phyloP scores from a whole-genome alignment of 2,888 invertebrate species.

The Agonopterix arenella region DNA sequence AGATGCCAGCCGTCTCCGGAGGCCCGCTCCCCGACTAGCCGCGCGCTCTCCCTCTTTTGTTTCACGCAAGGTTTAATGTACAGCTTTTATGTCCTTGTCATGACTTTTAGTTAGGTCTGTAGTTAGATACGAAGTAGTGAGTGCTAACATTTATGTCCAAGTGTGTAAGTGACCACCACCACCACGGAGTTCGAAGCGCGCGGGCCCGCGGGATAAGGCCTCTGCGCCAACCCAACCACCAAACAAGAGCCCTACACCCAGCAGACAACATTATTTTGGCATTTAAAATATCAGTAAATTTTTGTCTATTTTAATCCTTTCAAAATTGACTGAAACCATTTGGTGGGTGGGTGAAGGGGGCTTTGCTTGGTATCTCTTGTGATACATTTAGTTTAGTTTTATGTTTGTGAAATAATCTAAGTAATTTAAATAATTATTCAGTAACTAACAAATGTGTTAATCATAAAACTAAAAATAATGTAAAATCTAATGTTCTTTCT shows the following conservation, averaged over 20 bases:
- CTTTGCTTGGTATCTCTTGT: constrained; percentile 77
- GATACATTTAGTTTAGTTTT: not conserved
- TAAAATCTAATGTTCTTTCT: constrained; percentile 3
- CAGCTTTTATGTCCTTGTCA: constrained; percentile 9
- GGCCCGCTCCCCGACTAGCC: constrained; percentile 68
- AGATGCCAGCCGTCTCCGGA: constrained; percentile 79
- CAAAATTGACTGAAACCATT: constrained; percentile 54
- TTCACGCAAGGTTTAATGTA: not conserved
- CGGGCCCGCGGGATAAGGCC: constrained; percentile 69
- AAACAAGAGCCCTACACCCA: constrained; percentile 77
- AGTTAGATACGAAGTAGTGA: constrained; percentile 29
- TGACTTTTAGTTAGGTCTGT: constrained; percentile 4
- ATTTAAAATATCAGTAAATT: constrained; percentile 9
- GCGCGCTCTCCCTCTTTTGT: constrained; percentile 44
- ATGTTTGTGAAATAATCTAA: constrained; percentile 25
- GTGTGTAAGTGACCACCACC: constrained; percentile 25
- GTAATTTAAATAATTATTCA: constrained; percentile 15
- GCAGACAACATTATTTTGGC: constrained; percentile 40
- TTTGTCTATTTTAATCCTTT: constrained; percentile 18
- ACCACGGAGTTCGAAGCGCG: constrained; percentile 46
- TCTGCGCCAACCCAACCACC: constrained; percentile 76
- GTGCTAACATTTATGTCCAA: constrained; percentile 47
- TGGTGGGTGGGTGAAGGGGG: constrained; percentile 78
- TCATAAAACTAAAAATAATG: not conserved
- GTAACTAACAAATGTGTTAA: constrained; percentile 10